These are phyloP conservation scores for Eulemur macaco DNA, from an alignment of 2,113 vertebrate species.

Conservation along the genomic window DNA sequence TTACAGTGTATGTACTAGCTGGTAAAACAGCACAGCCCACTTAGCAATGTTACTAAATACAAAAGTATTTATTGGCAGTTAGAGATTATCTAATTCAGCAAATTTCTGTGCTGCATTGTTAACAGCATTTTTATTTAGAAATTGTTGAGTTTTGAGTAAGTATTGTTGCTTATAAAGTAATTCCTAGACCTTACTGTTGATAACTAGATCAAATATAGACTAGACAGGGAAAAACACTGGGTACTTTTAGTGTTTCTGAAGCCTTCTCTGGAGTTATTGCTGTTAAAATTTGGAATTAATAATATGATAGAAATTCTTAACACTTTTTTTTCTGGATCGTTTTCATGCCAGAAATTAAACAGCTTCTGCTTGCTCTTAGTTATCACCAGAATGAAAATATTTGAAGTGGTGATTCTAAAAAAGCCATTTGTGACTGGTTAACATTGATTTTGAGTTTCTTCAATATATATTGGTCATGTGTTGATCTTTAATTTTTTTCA, in stretches of 20 bases:
- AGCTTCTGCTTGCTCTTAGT: neutral
- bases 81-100: neutral
- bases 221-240: neutral
- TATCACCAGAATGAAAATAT: constrained; percentile 16
- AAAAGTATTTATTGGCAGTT: neutral
- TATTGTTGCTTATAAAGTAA: constrained; percentile 19
- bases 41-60: neutral
- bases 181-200: neutral
- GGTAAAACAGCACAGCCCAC: neutral
- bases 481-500: neutral
- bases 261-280: neutral
- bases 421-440: neutral
- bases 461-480: neutral
- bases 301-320: neutral
- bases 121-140: neutral
- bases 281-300: neutral
- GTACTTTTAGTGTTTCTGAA: neutral
- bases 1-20: neutral
- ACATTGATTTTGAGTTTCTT: constrained; percentile 22
- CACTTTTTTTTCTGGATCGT: neutral
- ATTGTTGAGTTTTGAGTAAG: neutral
- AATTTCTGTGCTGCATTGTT: neutral
- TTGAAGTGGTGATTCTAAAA: constrained; percentile 2
- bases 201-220: neutral
- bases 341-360: constrained; percentile 2